These are phyloP conservation scores for Montipora capricornis DNA, from an alignment of 64 coral and sea anemone genomes.

Conservation along the genomic window DNA sequence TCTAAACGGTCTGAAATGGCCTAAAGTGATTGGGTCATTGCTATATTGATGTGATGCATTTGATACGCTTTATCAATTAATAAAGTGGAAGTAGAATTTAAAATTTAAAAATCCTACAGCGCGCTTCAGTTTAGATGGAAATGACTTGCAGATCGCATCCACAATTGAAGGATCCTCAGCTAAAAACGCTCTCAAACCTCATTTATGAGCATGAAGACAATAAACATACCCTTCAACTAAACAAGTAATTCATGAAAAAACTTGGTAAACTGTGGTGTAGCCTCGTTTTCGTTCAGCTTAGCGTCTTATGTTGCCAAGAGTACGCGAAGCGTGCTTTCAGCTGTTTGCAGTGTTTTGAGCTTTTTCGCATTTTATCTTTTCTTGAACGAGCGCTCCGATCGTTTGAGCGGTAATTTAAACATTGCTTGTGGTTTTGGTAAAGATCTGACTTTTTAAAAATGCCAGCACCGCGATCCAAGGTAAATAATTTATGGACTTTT, in stretches of 20 bases:
- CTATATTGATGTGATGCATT: too few species aligned
- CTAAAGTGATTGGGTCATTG: too few species aligned
- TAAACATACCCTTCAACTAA: too few species aligned
- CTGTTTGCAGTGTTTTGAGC: neutral
- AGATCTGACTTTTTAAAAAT: constrained; percentile 30
- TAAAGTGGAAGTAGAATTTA: too few species aligned
- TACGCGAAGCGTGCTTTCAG: constrained; percentile 27
- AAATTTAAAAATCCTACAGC: too few species aligned
- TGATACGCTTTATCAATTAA: too few species aligned
- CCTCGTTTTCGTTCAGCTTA: constrained; percentile 77
- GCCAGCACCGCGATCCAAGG: constrained; percentile 45
- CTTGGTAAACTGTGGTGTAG: neutral
- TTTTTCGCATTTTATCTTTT: neutral
- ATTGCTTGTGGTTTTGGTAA: neutral
- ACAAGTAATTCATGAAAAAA: neutral
- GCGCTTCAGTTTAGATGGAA: too few species aligned
- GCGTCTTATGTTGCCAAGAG: constrained; percentile 87
- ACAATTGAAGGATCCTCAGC: too few species aligned
- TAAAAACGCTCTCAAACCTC: too few species aligned
- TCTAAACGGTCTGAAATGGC: too few species aligned
- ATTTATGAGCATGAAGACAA: too few species aligned
- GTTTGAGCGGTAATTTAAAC: neutral
- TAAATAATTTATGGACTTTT: neutral
- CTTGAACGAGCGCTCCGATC: neutral
- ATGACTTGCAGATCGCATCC: too few species aligned